Conservation (phyloP, 2,113 vertebrate species). For the Seriola quinqueradiata region DNA sequence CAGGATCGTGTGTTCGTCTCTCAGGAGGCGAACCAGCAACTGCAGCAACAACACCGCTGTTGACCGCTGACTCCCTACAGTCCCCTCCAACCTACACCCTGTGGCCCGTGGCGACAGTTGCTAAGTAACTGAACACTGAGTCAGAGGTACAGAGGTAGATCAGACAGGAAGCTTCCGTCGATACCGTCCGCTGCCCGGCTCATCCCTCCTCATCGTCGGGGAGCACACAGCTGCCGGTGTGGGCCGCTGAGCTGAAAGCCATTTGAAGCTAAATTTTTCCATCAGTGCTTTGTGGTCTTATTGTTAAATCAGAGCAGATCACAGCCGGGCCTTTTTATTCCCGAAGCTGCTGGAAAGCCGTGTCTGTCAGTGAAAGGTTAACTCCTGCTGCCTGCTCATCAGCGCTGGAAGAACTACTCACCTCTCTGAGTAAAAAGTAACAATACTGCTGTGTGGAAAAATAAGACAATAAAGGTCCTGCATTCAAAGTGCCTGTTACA, state of each 20-base stretch:
- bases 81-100: background rate
- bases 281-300: background rate
- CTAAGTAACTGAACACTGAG: slow-evolving; percentile 54
- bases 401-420: background rate
- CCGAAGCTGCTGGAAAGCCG: background rate
- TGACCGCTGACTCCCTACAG: slow-evolving; percentile 12
- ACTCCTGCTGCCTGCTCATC: background rate
- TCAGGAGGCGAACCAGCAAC: background rate
- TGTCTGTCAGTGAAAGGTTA: background rate
- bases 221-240: background rate
- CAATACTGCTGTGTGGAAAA: background rate
- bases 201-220: slow-evolving; percentile 9
- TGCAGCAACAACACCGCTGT: background rate
- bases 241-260: background rate
- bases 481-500: too few relatives aligned
- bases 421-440: background rate
- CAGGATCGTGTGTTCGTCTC: background rate
- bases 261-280: slow-evolving; percentile 4
- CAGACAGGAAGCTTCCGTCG: background rate
- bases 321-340: background rate
- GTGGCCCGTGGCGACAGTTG: slow-evolving; percentile 36
- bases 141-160: slow-evolving; percentile 13
- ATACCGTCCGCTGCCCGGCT: background rate
- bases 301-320: slow-evolving; percentile 9
- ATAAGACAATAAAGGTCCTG: background rate